These are phyloP conservation scores for Eledona agricola DNA, from an alignment of 2,888 invertebrate genomes.

Conservation along the genomic window DNA sequence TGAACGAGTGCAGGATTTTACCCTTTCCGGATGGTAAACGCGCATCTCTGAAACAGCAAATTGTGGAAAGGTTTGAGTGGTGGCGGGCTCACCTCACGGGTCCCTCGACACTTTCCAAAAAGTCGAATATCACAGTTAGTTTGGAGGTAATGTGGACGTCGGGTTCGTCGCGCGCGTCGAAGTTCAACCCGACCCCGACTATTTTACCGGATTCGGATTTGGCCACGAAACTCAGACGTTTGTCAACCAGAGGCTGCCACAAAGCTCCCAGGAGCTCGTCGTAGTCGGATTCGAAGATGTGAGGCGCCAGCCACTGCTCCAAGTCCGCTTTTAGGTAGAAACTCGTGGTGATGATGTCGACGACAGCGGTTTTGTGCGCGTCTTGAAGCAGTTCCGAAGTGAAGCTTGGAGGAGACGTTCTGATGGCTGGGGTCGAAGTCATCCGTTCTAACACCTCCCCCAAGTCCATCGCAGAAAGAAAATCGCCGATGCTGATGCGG, in stretches of 20 bases:
- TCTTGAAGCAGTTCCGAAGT: constrained; percentile 67
- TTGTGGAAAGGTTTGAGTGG: not conserved
- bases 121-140: constrained; percentile 77
- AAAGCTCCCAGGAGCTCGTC: constrained; percentile 72
- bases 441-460: constrained; percentile 75
- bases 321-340: constrained; percentile 88
- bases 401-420: constrained; percentile 57
- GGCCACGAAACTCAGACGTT: constrained; percentile 77
- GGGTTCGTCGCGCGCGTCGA: constrained; percentile 84
- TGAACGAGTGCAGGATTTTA: constrained; percentile 82
- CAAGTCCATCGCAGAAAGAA: constrained; percentile 76
- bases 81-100: constrained; percentile 73
- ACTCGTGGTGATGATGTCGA: constrained; percentile 82
- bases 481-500: constrained; percentile 82
- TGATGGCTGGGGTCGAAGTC: constrained; percentile 52
- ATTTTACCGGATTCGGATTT: constrained; percentile 65
- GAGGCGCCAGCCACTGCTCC: constrained; percentile 79
- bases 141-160: constrained; percentile 75
- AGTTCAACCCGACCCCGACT: constrained; percentile 80
- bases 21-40: constrained; percentile 72
- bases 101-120: constrained; percentile 79
- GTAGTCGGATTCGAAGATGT: constrained; percentile 75
- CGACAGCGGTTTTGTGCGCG: constrained; percentile 72
- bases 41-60: constrained; percentile 62
- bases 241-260: constrained; percentile 75